These are phyloP conservation scores for Plebejus anna DNA, from an alignment of 2,888 invertebrate species.

Conservation along the genomic window DNA sequence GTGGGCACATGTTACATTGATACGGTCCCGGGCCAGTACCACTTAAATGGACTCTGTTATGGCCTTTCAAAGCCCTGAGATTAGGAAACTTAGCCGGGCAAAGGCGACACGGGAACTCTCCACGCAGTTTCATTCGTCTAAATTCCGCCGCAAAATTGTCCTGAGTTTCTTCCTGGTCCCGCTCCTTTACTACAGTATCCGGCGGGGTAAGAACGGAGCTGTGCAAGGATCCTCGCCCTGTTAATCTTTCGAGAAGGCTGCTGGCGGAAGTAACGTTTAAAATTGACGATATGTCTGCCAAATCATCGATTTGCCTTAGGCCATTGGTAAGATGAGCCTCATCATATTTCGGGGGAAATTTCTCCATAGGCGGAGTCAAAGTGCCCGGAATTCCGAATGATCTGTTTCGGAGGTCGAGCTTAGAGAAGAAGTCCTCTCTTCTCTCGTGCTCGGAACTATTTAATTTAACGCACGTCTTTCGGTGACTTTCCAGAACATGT, in stretches of 20 bases:
- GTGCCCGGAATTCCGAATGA: conserved; percentile 77
- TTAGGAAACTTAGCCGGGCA: conserved; percentile 94
- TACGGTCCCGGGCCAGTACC: conserved; percentile 89
- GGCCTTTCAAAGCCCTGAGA: conserved; percentile 92
- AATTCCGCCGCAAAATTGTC: conserved; percentile 92
- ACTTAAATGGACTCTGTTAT: conserved; percentile 91
- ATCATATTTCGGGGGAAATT: conserved; percentile 67
- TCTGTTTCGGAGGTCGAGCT: conserved; percentile 87
- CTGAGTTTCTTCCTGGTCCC: conserved; percentile 84
- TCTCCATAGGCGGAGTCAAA: conserved; percentile 67
- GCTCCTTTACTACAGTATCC: conserved; percentile 62
- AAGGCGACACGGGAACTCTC: conserved; percentile 94
- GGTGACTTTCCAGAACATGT: conserved; percentile 84
- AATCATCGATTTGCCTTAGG: conserved; percentile 81
- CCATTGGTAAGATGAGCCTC: conserved; percentile 62
- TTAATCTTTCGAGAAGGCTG: conserved; percentile 83
- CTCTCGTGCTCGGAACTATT: conserved; percentile 80
- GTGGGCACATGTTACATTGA: conserved; percentile 95
- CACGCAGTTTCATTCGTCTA: conserved; percentile 92
- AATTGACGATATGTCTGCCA: conserved; percentile 93
- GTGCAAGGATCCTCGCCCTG: conserved; percentile 66
- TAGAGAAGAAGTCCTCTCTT: conserved; percentile 90
- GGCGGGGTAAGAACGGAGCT: conserved; percentile 68
- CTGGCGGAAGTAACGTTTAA: conserved; percentile 87
- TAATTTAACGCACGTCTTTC: conserved; percentile 68